A percentile compares a stretch with the other conserved stretches of the same genome.
Conservation (phyloP, 2,113 vertebrate species). For the Silurus meridionalis region DNA sequence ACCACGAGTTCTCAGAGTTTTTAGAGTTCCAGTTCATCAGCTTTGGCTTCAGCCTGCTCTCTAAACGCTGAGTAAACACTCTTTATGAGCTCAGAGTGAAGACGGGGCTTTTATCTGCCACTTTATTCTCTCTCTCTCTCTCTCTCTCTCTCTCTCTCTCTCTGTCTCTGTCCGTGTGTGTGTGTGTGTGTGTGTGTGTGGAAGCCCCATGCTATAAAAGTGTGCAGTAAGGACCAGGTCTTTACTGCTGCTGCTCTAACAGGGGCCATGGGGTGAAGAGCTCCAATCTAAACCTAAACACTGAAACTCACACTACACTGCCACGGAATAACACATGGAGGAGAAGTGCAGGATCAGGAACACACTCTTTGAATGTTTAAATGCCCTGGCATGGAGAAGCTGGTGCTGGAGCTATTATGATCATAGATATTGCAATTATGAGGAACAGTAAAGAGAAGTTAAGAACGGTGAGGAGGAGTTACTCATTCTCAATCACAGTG, state of each 20-base stretch:
- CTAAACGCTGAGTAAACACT: not conserved
- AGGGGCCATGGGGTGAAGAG: slow-evolving; percentile 6
- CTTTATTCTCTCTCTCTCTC: not conserved
- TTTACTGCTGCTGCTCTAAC: slow-evolving; percentile 6
- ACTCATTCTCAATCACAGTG: no score
- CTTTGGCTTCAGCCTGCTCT: not conserved
- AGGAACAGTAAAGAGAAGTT: not conserved
- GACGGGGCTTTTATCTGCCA: not conserved
- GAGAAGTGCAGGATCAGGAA: not conserved
- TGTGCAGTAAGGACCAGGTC: slow-evolving; percentile 9
- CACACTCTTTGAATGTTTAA: no score
- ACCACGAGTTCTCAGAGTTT: not conserved
- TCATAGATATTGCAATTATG: no score
- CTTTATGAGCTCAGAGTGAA: not conserved
- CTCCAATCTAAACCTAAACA: slow-evolving; percentile 20
- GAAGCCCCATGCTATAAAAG: not conserved
- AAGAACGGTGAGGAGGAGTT: not conserved
- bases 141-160: no score
- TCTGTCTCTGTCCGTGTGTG: no score
- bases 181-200: no score
- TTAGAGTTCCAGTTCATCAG: not conserved
- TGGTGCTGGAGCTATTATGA: no score
- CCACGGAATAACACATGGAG: not conserved
- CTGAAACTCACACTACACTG: not conserved
- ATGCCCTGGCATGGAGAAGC: no score